These are phyloP conservation scores for Alectura lathami DNA, from an alignment of 2,113 vertebrate species.

Conservation along the genomic window DNA sequence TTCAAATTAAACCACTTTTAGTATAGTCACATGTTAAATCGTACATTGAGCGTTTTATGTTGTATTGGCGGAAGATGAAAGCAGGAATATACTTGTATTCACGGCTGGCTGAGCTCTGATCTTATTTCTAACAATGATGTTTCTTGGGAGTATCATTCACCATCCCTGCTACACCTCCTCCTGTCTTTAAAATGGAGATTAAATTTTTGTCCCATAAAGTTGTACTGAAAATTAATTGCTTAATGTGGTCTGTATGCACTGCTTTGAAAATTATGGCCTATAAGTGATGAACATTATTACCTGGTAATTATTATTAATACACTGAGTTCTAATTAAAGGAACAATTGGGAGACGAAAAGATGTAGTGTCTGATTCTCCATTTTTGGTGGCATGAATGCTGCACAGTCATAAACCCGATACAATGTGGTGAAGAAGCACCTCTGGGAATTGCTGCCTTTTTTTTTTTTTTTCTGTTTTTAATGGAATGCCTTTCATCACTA, in stretches of 20 bases:
- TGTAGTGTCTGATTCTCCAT: neutral
- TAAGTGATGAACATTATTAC: neutral
- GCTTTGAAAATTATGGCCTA: neutral
- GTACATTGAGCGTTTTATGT: neutral
- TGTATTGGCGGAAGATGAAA: neutral
- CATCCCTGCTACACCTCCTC: neutral
- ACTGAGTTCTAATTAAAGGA: neutral
- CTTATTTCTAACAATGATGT: neutral
- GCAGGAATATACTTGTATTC: neutral
- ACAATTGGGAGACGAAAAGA: neutral
- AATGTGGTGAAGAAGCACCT: neutral
- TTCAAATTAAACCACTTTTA: neutral
- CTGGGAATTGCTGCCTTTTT: neutral
- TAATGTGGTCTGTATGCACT: neutral
- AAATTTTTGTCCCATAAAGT: neutral
- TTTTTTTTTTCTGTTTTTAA: neutral
- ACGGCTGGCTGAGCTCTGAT: neutral
- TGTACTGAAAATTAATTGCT: conserved; percentile 27
- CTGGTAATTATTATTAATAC: conserved; percentile 23
- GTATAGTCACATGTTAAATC: neutral
- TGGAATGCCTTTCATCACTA: neutral
- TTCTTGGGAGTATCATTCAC: neutral
- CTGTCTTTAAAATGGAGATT: neutral
- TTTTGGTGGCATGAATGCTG: neutral
- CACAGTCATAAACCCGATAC: neutral